Percentiles rank a stretch among this genome's conserved stretches.
Evolutionary conservation across 2,797 vertebrate genomes (phyloP).

Genomic region (Pantherophis vulpinus): DNA sequence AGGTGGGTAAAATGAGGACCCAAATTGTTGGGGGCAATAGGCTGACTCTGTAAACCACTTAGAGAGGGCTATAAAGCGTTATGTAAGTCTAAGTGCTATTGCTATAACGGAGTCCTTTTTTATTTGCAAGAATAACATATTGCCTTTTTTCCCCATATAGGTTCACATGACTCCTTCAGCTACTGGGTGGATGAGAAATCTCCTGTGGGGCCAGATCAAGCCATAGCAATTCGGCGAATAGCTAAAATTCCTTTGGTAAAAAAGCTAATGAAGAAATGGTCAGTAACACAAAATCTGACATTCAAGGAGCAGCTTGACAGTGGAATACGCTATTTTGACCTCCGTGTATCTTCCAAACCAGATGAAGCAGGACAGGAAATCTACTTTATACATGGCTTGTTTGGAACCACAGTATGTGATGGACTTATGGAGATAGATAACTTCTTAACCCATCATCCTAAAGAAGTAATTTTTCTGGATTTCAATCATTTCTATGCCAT

Average conservation of each 20-base stretch:
- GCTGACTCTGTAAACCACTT: no score
- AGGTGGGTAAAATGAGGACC: no score
- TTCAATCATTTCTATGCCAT: constrained; percentile 98
- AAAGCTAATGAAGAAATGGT: constrained; percentile 98
- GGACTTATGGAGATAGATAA: constrained; percentile 86
- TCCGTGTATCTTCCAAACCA: constrained; percentile 94
- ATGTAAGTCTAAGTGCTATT: no score
- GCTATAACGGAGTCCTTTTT: not conserved
- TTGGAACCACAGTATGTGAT: constrained; percentile 90
- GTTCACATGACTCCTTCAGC: constrained; percentile 97
- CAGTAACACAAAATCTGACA: constrained; percentile 94
- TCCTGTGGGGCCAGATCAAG: constrained; percentile 94
- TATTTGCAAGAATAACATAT: not conserved
- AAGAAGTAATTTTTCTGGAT: constrained; percentile 90
- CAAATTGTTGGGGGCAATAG: no score
- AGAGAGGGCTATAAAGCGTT: no score
- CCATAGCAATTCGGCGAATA: constrained; percentile 85
- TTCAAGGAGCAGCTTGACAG: constrained; percentile 93
- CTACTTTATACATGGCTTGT: constrained; percentile 96
- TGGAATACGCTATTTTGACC: constrained; percentile 96
- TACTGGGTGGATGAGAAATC: constrained; percentile 96
- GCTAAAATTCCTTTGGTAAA: constrained; percentile 88
- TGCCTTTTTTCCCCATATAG: constrained; percentile 63
- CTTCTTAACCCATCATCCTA: constrained; percentile 84
- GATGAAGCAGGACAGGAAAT: constrained; percentile 84